phyloP scores from a whole-genome alignment of 2,888 invertebrate genomes.

The Alitta virens region DNA sequence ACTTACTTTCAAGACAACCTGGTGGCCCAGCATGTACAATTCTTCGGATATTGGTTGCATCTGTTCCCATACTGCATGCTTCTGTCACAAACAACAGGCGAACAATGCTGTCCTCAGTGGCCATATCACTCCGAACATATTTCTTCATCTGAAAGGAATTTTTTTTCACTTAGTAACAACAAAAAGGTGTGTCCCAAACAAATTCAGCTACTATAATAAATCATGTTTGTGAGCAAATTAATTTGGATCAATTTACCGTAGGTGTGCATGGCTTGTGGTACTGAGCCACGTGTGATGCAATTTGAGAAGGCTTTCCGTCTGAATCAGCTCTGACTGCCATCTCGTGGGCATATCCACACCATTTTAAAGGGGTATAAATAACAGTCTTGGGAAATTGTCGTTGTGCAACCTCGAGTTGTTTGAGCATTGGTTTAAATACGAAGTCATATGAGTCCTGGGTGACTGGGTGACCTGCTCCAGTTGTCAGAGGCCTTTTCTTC shows the following conservation, averaged over 20 bases:
- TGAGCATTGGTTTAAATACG: background rate
- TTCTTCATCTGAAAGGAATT: no score
- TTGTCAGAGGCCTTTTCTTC: background rate
- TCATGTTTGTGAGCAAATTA: no score
- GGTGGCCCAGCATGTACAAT: conserved; percentile 3
- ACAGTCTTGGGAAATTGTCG: background rate
- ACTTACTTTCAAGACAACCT: background rate
- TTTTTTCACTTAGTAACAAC: no score
- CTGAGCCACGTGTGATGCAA: no score
- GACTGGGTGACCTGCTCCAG: background rate
- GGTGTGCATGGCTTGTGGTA: no score
- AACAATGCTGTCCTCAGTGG: no score
- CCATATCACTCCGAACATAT: no score
- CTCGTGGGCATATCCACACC: background rate
- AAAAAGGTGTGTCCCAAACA: no score
- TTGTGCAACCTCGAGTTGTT: background rate
- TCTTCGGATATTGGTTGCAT: background rate
- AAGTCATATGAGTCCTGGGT: background rate
- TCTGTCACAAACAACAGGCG: background rate
- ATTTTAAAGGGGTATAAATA: background rate
- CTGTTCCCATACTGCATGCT: background rate
- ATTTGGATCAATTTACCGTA: no score
- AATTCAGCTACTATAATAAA: no score
- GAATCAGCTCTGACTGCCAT: background rate
- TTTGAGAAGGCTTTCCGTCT: background rate